A percentile compares a stretch with the other conserved stretches of the same genome.
Evolutionary conservation across 2,113 vertebrate species (phyloP).

Genomic region (Indicator maculatus): DNA sequence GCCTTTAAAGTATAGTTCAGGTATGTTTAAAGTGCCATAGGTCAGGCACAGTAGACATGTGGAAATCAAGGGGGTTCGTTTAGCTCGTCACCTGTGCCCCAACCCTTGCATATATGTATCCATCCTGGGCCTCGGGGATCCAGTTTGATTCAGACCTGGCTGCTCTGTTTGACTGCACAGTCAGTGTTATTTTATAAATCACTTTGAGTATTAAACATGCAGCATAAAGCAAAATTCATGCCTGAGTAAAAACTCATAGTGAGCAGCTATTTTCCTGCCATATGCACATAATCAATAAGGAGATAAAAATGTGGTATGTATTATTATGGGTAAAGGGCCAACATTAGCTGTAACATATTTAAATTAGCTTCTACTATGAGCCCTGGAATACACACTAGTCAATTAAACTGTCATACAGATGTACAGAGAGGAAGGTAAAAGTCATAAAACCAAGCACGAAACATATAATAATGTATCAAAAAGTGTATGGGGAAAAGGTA

Average conservation of each 20-base stretch:
- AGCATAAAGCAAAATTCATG: constrained; percentile 22
- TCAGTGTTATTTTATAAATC: constrained; percentile 41
- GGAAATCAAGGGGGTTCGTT: not conserved
- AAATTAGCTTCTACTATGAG: constrained; percentile 62
- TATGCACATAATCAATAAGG: constrained; percentile 55
- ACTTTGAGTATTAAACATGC: constrained; percentile 9
- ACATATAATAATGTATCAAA: constrained; percentile 74
- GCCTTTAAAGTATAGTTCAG: not conserved
- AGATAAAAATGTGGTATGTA: constrained; percentile 37
- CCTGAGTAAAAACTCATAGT: not conserved
- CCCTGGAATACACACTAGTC: constrained; percentile 65
- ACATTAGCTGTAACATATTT: constrained; percentile 67
- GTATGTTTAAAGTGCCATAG: not conserved
- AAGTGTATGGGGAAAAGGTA: constrained; percentile 64
- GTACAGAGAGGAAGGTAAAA: constrained; percentile 63
- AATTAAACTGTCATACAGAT: constrained; percentile 71
- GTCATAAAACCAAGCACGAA: constrained; percentile 69
- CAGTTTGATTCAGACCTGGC: not conserved
- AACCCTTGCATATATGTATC: not conserved
- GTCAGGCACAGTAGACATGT: not conserved
- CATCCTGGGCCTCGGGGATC: not conserved
- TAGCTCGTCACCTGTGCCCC: not conserved
- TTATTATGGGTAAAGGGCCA: constrained; percentile 66
- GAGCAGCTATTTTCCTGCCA: constrained; percentile 60
- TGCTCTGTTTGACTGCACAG: not conserved